phyloP scores from a whole-genome alignment of 1,140 invertebrate species.

The Brachionus calyciflorus region DNA sequence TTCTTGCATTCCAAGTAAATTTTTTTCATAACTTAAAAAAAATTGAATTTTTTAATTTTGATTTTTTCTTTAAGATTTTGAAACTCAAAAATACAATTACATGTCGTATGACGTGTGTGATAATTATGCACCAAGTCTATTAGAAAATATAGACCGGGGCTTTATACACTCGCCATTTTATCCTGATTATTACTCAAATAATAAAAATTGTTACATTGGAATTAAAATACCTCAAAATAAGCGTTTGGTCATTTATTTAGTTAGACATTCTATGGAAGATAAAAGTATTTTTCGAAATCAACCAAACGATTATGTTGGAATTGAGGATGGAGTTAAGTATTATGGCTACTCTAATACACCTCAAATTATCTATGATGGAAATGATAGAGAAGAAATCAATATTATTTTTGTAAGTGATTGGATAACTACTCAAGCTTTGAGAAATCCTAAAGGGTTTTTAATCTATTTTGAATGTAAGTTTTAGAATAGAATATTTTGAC shows the following conservation, averaged over 20 bases:
- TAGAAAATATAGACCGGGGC: background rate
- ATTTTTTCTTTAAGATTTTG: slow-evolving; percentile 22
- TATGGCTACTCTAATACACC: slow-evolving; percentile 18
- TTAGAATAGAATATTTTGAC: too few relatives aligned
- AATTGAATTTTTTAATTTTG: background rate
- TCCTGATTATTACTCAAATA: slow-evolving; percentile 31
- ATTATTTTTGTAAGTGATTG: slow-evolving; percentile 27
- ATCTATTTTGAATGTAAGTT: slow-evolving; percentile 44
- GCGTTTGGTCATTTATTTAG: slow-evolving; percentile 17
- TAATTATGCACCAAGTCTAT: background rate
- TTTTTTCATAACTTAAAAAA: background rate
- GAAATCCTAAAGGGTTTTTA: slow-evolving; percentile 40
- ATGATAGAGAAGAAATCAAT: background rate
- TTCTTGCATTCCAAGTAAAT: slow-evolving; percentile 38
- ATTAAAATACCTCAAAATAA: slow-evolving; percentile 5
- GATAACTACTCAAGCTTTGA: slow-evolving; percentile 14
- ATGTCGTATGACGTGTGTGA: slow-evolving; percentile 40
- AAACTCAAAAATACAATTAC: background rate
- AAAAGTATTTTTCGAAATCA: slow-evolving; percentile 7
- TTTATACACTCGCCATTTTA: slow-evolving; percentile 45
- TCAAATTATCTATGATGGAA: slow-evolving; percentile 31
- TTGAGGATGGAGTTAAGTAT: slow-evolving; percentile 12
- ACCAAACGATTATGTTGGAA: slow-evolving; percentile 29
- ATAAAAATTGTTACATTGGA: slow-evolving; percentile 30
- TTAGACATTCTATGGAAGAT: slow-evolving; percentile 24